Base-by-base conservation (phyloP, 1,140 invertebrate genomes). In the Semibalanus balanoides region DNA sequence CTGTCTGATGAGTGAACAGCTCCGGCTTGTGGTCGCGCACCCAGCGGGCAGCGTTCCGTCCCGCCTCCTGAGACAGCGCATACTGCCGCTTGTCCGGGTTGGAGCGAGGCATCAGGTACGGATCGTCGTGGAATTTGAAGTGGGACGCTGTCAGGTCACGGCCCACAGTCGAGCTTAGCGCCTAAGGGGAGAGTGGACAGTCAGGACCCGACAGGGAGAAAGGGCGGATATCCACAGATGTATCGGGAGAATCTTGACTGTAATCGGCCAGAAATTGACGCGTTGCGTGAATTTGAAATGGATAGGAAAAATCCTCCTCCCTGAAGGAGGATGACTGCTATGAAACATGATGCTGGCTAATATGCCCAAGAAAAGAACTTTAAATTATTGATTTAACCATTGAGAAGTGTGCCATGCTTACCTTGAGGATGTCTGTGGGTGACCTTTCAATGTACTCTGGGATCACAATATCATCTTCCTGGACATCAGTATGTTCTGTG, bases 111-210 rank as follows among this genome's bases (percentile, higher is more conserved):
- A 91, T 91, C 3, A 96, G 84, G 83, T 87, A 95, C 9, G 94
- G 94, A 85, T 97, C 95, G 87, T 97, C 94, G 81, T 93, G 90
- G 83, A 89, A 96, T 82, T 92, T 93, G 82, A 93, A 96, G 83
- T 93, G 90, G 30, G 92, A 85, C n/a, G 91, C 92, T 28, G 90
- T 93, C 40, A 87, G 86, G 85, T 96, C 93, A 31, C 87, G 83
- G 40, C 86, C 85, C 29, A 94, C 87, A 1, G 92, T 93, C 77
- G 85, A 87, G 43, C 91, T 89, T 78, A 95, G 84, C 17, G 92
- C 92, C 85, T 92, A 72, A 40, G 5, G 35, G 17, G 17, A 17
- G 35, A 40, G 17, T 40, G 35, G 5, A 40, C 35, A 40, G 35
- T 40, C 35, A 40, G 35, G 17, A 40, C 35, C 5, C 5, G 5